Percentiles rank a stretch among this genome's conserved stretches.
Conservation (phyloP, 2,888 invertebrate species). For the Nymphalis urticae region DNA sequence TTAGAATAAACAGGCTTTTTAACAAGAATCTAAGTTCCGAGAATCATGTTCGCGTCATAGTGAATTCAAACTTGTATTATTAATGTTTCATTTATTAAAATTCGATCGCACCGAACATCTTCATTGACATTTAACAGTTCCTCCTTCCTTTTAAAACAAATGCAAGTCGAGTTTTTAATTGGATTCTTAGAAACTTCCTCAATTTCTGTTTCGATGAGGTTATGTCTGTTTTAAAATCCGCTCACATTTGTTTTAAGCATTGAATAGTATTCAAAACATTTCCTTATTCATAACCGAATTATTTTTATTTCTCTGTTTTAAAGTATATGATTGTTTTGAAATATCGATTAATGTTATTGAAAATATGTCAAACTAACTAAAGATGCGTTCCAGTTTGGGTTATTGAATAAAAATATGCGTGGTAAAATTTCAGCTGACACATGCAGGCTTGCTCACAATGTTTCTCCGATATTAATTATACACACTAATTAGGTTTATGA, state of each 20-base stretch:
- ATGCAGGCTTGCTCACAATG: no score
- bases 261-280: conserved; percentile 16
- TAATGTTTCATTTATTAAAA: not conserved
- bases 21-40: not conserved
- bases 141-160: conserved; percentile 20
- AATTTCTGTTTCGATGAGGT: conserved; percentile 16
- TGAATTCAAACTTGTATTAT: not conserved
- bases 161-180: conserved; percentile 14
- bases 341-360: not conserved
- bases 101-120: conserved; percentile 1
- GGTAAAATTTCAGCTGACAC: no score
- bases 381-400: no score
- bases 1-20: not conserved
- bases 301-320: not conserved
- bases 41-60: not conserved
- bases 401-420: no score
- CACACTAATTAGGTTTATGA: no score
- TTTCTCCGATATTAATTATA: no score
- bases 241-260: conserved; percentile 25
- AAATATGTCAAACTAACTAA: no score
- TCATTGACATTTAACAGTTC: conserved; percentile 5
- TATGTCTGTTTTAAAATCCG: conserved; percentile 19
- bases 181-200: conserved; percentile 24
- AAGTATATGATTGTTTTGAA: not conserved
- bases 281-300: conserved; percentile 8